Percentiles rank a stretch among this genome's conserved stretches.
phyloP scores from a whole-genome alignment of 2,113 vertebrate genomes.

The Promerops cafer region DNA sequence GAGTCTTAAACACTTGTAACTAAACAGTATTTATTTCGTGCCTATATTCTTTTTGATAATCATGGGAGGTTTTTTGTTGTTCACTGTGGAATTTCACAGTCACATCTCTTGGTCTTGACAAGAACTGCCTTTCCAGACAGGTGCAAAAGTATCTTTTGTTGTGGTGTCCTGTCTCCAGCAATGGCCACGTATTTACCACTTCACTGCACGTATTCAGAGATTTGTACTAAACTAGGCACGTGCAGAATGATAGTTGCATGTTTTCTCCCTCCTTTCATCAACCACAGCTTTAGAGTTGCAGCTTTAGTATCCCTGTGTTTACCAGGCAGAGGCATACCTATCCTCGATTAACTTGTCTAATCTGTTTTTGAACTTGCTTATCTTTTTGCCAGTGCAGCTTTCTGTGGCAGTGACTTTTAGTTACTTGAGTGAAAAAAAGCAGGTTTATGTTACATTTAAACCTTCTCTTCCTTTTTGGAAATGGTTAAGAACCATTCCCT shows the following conservation, averaged over 20 bases:
- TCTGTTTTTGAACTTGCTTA: not conserved
- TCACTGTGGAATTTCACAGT: not conserved
- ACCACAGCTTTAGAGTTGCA: not conserved
- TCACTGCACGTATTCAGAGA: not conserved
- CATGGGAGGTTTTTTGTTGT: accelerated
- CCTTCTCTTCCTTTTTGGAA: not conserved
- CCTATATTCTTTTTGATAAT: not conserved
- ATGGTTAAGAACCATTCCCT: not conserved
- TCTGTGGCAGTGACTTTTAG: not conserved
- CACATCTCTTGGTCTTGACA: not conserved
- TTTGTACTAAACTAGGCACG: not conserved
- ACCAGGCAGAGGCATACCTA: not conserved
- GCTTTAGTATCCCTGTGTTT: not conserved
- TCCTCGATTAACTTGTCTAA: not conserved
- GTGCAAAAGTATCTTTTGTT: not conserved
- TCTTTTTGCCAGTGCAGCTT: not conserved
- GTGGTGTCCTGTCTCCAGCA: not conserved
- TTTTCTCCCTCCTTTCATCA: not conserved
- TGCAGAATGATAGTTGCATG: not conserved
- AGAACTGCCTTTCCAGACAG: not conserved
- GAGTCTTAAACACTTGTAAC: not conserved
- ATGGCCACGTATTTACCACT: not conserved
- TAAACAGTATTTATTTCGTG: not conserved
- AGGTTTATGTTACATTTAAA: not conserved
- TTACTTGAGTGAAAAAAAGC: not conserved